Percentiles rank a stretch among this genome's conserved stretches.
phyloP scores from a whole-genome alignment of 2,797 vertebrate genomes.

The Mus caroli region DNA sequence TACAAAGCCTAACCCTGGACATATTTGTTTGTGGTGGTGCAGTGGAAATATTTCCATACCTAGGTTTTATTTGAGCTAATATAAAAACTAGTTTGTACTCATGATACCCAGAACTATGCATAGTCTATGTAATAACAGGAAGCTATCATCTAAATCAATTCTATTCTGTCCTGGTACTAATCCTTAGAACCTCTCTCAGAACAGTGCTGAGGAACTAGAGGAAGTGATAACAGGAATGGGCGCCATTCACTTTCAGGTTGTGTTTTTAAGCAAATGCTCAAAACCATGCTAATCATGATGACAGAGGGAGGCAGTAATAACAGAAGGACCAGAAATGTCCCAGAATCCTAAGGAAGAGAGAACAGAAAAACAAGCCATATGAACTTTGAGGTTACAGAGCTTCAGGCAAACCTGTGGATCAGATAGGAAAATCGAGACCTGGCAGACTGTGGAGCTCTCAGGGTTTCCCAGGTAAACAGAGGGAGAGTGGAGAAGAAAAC shows the following conservation, averaged over 20 bases:
- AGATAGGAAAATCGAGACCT: background rate
- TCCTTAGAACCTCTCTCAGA: constrained; percentile 30
- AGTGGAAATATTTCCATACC: constrained; percentile 8
- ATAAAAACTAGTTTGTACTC: constrained; percentile 39
- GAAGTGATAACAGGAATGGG: background rate
- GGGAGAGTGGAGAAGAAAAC: background rate
- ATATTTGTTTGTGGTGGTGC: background rate
- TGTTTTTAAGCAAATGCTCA: background rate
- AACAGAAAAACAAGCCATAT: background rate
- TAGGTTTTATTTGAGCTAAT: constrained; percentile 29
- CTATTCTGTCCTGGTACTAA: background rate
- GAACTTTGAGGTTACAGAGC: background rate
- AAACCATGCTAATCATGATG: background rate
- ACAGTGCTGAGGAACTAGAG: background rate
- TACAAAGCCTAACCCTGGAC: background rate
- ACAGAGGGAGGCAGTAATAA: background rate
- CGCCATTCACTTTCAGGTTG: background rate
- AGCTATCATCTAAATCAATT: background rate
- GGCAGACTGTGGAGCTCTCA: rapidly evolving
- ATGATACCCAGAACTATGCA: constrained; percentile 15
- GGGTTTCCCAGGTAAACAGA: background rate
- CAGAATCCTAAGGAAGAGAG: constrained; percentile 1
- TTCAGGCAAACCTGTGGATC: background rate
- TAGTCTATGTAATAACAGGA: background rate
- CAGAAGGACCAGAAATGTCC: background rate